Conservation (phyloP, 2,113 vertebrate species). For the Ochotona curzoniae region DNA sequence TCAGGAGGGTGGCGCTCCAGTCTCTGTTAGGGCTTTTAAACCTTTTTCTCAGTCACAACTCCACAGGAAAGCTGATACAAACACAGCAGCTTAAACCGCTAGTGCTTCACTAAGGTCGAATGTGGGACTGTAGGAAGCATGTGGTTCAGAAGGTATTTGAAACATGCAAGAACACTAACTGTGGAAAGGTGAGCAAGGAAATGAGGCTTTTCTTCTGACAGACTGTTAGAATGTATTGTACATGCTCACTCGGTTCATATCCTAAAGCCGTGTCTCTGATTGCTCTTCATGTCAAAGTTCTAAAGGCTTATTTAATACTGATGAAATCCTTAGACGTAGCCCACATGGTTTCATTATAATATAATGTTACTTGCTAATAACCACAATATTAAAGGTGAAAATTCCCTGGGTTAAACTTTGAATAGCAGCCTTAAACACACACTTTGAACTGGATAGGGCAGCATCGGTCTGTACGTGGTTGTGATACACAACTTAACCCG, state of each 20-base stretch:
- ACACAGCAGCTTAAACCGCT: slow-evolving; percentile 23
- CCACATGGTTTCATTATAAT: background rate
- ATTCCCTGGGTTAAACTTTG: background rate
- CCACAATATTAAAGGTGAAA: background rate
- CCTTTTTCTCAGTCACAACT: slow-evolving; percentile 20
- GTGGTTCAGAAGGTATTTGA: slow-evolving; percentile 17
- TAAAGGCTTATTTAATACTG: slow-evolving; percentile 1
- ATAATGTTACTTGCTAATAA: slow-evolving; percentile 21
- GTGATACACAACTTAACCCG: background rate
- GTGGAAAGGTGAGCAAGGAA: slow-evolving; percentile 17
- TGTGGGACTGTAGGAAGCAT: background rate
- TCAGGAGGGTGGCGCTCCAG: background rate
- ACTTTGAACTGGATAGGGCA: slow-evolving; percentile 12
- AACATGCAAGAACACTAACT: background rate
- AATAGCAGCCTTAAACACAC: slow-evolving; percentile 19
- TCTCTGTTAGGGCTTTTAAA: slow-evolving; percentile 36
- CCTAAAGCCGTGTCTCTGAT: background rate
- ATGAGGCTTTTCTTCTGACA: slow-evolving; percentile 11
- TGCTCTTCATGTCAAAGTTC: slow-evolving; percentile 20
- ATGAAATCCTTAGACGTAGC: slow-evolving; percentile 2
- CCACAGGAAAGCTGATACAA: background rate
- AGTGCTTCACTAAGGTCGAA: slow-evolving; percentile 20
- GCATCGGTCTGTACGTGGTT: background rate
- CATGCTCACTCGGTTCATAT: background rate
- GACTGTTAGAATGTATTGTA: background rate